These are phyloP conservation scores for Maccullochella peelii DNA, from an alignment of 2,113 vertebrate species.

Conservation along the genomic window DNA sequence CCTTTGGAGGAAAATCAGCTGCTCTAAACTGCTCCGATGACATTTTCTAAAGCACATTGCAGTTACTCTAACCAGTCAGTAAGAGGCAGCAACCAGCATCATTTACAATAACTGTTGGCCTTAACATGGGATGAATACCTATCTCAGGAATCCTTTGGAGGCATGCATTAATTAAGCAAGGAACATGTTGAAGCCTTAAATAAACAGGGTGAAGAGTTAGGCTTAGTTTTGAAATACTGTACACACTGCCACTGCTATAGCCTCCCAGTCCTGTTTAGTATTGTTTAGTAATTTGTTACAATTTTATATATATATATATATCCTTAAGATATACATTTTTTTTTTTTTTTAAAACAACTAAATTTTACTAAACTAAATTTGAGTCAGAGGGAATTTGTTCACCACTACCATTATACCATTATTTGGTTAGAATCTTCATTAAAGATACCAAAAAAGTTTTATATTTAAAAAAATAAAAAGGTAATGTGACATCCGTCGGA, in stretches of 20 bases:
- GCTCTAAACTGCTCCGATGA: background rate
- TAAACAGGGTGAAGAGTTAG: slow-evolving; percentile 21
- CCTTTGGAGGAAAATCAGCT: background rate
- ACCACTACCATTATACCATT: background rate
- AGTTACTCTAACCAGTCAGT: slow-evolving; percentile 58
- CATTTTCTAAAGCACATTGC: background rate
- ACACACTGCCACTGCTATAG: background rate
- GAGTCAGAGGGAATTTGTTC: no score
- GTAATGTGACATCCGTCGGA: slow-evolving; percentile 4
- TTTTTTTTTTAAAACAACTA: no score
- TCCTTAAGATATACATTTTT: background rate
- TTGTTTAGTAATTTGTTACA: background rate
- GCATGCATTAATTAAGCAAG: slow-evolving; percentile 52
- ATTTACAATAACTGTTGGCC: slow-evolving; percentile 34
- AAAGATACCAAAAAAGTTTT: background rate
- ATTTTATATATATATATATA: background rate
- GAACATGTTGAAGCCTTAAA: slow-evolving; percentile 34
- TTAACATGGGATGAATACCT: slow-evolving; percentile 19
- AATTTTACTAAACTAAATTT: background rate
- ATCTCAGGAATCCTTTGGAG: slow-evolving; percentile 45
- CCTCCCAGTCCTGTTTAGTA: background rate
- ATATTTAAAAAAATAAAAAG: background rate
- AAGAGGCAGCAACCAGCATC: slow-evolving; percentile 61
- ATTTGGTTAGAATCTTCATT: background rate
- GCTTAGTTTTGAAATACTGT: background rate